Percentiles rank a stretch among this genome's conserved stretches.
Evolutionary conservation across 2,888 invertebrate genomes (phyloP).

Genomic region (Heliothis peltigera): DNA sequence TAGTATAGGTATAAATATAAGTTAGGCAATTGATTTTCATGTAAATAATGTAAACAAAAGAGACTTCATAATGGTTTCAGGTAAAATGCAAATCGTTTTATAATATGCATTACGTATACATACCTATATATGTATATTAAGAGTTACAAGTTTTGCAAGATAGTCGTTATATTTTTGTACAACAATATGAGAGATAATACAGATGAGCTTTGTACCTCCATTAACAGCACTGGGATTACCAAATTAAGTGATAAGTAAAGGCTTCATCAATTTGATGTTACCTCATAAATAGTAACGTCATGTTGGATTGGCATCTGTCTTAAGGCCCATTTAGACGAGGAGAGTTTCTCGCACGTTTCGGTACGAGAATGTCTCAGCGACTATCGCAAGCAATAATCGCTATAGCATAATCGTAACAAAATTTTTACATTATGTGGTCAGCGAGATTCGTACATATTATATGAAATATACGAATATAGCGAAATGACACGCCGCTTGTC

Average conservation of each 20-base stretch:
- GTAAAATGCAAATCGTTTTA: constrained; percentile 1
- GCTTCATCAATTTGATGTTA: not conserved
- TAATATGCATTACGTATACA: not conserved
- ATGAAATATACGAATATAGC: no score
- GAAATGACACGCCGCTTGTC: no score
- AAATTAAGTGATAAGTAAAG: not conserved
- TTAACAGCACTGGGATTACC: not conserved
- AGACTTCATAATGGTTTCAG: not conserved
- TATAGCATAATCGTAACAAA: no score
- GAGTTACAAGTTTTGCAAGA: no score
- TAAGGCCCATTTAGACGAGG: no score
- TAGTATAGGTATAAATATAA: no score
- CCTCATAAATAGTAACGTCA: constrained; percentile 10
- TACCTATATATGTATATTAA: no score
- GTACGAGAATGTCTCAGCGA: no score
- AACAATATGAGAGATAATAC: not conserved
- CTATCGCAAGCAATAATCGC: no score
- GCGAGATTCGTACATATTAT: no score
- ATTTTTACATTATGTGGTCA: no score
- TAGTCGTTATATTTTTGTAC: not conserved
- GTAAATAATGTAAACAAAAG: not conserved
- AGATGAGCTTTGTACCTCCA: not conserved
- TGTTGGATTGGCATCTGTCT: constrained; percentile 2
- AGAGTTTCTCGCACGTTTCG: no score
- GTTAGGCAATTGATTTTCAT: not conserved